phyloP scores from a whole-genome alignment of 2,113 vertebrate genomes.

The Ahaetulla prasina region DNA sequence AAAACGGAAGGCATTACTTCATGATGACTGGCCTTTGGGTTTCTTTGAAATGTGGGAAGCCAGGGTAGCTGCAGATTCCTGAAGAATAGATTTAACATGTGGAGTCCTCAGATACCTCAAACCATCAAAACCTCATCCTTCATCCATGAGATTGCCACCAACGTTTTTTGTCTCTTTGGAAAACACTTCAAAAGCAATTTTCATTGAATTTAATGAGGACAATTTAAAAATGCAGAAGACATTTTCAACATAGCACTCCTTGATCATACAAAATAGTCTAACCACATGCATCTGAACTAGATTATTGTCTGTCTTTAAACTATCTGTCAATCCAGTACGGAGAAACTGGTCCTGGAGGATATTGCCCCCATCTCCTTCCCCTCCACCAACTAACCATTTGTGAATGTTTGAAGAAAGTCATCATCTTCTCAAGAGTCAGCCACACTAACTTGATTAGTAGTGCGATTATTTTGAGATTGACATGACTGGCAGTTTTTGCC shows the following conservation, averaged over 20 bases:
- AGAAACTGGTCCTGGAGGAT: neutral
- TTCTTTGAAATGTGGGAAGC: neutral
- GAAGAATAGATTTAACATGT: neutral
- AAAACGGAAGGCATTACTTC: neutral
- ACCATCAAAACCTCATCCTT: neutral
- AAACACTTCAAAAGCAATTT: neutral
- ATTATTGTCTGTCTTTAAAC: neutral
- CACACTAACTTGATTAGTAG: neutral
- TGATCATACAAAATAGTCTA: neutral
- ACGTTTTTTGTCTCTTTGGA: neutral
- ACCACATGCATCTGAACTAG: neutral
- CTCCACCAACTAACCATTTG: neutral
- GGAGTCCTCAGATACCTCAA: neutral
- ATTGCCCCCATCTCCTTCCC: neutral
- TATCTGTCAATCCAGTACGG: neutral
- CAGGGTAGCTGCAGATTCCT: neutral
- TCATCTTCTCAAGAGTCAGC: neutral
- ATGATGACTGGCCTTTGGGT: neutral
- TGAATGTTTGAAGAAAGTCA: neutral
- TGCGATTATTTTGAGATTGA: neutral
- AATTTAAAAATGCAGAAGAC: neutral
- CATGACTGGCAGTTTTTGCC: neutral
- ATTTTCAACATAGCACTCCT: neutral
- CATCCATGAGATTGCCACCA: neutral
- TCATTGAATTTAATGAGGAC: neutral